Base-by-base conservation (phyloP, 37 sponge, comb jelly and placozoan species). In the Chondrosia reniformis region DNA sequence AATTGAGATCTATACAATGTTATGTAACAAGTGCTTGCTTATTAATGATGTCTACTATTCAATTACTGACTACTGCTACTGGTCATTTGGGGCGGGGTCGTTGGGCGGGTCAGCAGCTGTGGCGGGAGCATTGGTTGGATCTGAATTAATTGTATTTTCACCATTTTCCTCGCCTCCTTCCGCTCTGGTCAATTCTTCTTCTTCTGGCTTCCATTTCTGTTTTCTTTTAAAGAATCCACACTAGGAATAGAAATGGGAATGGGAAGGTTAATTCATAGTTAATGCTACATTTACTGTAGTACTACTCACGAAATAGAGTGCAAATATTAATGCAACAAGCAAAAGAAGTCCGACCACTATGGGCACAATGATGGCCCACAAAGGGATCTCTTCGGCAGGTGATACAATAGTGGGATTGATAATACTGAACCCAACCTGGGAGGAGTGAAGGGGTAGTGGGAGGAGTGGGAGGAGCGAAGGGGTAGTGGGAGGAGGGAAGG, bases 341-440 rank as follows among this genome's bases (percentile, higher is more conserved):
- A 69, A 6, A 24, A 69, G 4, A 39, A 69, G 8, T 41, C 44
- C 72, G n/a, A 69, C 72, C 24, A 69, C 72, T 22, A 69, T 69
- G 21, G 72, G 72, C 72, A 69, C 72, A 31, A 37, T 44, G 3
- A 69, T 82, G 33, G 83, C 97, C 27, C 66, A 77, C 28, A 83
- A 93, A 78, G 97, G 93, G 37, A 93, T 90, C 82, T 93, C 89
- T 6, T 78, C 93, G 24, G 92, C 86, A 36, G 91, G 82, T 40
- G 67, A 82, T 46, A 88, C 81, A 1, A 85, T 82, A 41, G 90
- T 93, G 0, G 94, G 93, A 65, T 33, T 88, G 33, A 81, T 96
- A 38, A 55, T 59, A n/a, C n/a, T n/a, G n/a, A n/a, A n/a, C n/a
- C n/a, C n/a, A n/a, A n/a, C n/a, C n/a, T n/a, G n/a, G n/a, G n/a